Base-by-base conservation (phyloP, 2,888 invertebrate species). In the Drosophila mayaguana region DNA sequence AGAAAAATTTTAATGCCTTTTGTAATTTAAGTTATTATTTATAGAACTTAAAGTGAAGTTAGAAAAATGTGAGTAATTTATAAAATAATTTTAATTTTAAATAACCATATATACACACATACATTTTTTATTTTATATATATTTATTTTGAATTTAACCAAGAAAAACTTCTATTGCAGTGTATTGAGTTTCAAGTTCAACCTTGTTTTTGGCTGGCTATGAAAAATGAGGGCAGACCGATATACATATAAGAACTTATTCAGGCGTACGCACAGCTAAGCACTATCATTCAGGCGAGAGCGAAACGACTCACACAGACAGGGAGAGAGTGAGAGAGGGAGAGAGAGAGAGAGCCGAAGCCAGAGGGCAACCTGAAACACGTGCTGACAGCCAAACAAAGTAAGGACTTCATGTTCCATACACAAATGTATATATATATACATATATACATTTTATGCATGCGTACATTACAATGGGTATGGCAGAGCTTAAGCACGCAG, bases 401-500 rank as follows among this genome's bases (percentile, higher is more conserved):
- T 55, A 40, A 66, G 74, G 61, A 65, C 63, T 60, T 20, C 51
- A 64, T 65, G 62, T 50, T 54, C 46, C 57, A 50, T 42, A n/a
- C 60, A 50, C 53, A 25, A 43, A 6, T 22, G 12, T 40, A 43
- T 28, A n/a, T 25, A 45, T 16, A 45, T 20, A 38, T 28, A n/a
- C 8, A n/a, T 28, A 7, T 28, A 16, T 28, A n/a, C 8, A 25
- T 28, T 48, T 4, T 9, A n/a, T 20, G 18, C n/a, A 16, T 43
- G 36, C 34, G 18, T 25, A 59, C 63, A 68, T 66, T 69, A 67
- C 82, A 81, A 77, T 74, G 72, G 74, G 81, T 67, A 68, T 61
- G 74, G 72, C 62, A 63, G 70, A 81, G 81, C 74, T 86, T 75
- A 78, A 76, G 84, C 89, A 84, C 87, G 89, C 87, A 84, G 83